These are phyloP conservation scores for Philaethria dido DNA, from an alignment of 2,888 invertebrate species.

Conservation along the genomic window DNA sequence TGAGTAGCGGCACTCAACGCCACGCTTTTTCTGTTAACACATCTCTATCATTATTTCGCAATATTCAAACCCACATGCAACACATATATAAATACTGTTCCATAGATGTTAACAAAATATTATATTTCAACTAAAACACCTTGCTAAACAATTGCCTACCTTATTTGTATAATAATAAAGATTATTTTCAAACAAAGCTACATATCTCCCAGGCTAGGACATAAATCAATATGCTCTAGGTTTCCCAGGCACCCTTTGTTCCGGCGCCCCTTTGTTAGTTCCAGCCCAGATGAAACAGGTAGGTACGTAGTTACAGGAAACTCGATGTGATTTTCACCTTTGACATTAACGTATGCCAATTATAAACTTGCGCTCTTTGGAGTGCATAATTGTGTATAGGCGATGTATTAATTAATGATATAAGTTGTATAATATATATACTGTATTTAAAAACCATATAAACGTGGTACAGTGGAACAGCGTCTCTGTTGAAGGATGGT, in stretches of 20 bases:
- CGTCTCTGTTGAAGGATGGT: too few relatives aligned
- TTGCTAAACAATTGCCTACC: not conserved
- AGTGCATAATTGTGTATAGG: too few relatives aligned
- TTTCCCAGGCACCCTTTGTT: slow-evolving; percentile 9
- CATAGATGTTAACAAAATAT: not conserved
- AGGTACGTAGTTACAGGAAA: not conserved
- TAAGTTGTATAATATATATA: too few relatives aligned
- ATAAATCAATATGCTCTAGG: slow-evolving; percentile 13
- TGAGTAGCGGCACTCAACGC: too few relatives aligned
- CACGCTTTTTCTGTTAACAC: too few relatives aligned
- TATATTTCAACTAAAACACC: not conserved
- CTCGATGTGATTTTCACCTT: not conserved
- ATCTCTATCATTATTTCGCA: too few relatives aligned
- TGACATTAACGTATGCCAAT: not conserved
- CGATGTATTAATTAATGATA: too few relatives aligned
- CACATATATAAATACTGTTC: not conserved
- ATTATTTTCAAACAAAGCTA: not conserved
- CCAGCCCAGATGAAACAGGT: not conserved
- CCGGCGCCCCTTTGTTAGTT: not conserved
- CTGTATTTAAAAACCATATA: too few relatives aligned
- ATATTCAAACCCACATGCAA: not conserved
- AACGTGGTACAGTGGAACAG: too few relatives aligned
- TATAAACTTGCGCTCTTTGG: too few relatives aligned
- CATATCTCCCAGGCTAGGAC: not conserved
- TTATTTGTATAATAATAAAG: not conserved